Conservation (phyloP, 2,888 invertebrate genomes). For the Dichetophora obliterata region DNA sequence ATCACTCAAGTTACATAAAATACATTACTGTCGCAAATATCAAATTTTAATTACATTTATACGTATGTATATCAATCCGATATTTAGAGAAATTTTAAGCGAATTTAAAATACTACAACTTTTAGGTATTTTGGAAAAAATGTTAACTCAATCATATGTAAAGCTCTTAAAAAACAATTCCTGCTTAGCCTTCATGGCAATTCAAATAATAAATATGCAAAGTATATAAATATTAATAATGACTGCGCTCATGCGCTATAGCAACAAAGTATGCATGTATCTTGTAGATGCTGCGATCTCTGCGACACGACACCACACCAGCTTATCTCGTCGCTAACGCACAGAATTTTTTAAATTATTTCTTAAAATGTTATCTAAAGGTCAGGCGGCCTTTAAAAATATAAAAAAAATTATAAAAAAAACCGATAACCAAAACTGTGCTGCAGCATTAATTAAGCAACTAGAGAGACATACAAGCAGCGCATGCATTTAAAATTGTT, state of each 20-base stretch:
- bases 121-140: too few species aligned
- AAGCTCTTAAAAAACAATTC: too few species aligned
- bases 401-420: not conserved
- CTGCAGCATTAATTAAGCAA: not conserved
- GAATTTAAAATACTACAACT: too few species aligned
- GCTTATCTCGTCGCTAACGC: conserved; percentile 22
- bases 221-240: not conserved
- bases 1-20: too few species aligned
- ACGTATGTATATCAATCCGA: too few species aligned
- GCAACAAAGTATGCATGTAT: not conserved
- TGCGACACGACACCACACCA: too few species aligned
- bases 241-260: not conserved
- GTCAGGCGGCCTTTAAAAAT: conserved; percentile 3
- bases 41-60: too few species aligned
- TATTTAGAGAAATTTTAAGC: too few species aligned
- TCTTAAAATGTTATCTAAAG: conserved; percentile 19
- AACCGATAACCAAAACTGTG: not conserved
- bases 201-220: not conserved
- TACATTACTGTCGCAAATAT: too few species aligned
- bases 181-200: not conserved
- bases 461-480: not conserved
- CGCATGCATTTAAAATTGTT: not conserved
- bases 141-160: too few species aligned
- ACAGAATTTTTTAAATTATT: not conserved
- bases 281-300: not conserved